Evolutionary conservation across 2,888 invertebrate genomes (phyloP), one percentile per base, ranked within the genome.

Genomic region (Sinotaia quadrata): DNA sequence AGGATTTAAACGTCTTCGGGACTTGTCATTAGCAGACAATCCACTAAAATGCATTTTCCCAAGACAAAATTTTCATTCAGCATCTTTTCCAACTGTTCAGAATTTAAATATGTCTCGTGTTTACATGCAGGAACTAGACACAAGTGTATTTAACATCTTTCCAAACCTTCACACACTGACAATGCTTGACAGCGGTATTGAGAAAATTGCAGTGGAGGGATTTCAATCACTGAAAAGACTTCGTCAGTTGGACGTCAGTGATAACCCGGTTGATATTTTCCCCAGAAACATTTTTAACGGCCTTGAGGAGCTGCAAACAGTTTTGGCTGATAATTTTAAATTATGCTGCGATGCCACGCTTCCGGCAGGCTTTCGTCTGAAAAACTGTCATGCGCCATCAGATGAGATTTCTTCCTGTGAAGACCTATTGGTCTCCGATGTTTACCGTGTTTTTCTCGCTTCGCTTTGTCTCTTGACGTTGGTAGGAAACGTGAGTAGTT

Each of bases 381-480:
- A 47, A 18, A 56, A 68, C 4, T 72, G 72, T 37, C 34, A 56
- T 21, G 72, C 72, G 4, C 72, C 72, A 0, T 61, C 56, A 15
- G 72, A 72, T 31, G 72, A 68, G 33, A 72, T 72, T 51, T 68
- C 68, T n/a, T 72, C 72, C 12, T 72, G 72, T 41, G 68, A 59
- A 12, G 72, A 72, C 10, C 59, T 72, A 10, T 66, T 72, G 49
- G 57, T 68, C 7, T 61, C 72, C 2, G 21, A 54, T 18, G 36
- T 68, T 15, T 47, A 68, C 34, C 60, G 72, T 2, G 65, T 68
- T 21, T 61, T 68, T 18, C 58, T 72, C 24, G 68, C 68, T 68
- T 41, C 62, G 12, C 66, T 72, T 57, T 68, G 66, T 15, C 21
- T 66, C 36, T 34, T 72, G 61, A 61, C 72, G 5, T 61, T 72